Evolutionary conservation across 1,140 invertebrate genomes (phyloP), one percentile per base, ranked within the genome.

Genomic region (Drosophila erecta): DNA sequence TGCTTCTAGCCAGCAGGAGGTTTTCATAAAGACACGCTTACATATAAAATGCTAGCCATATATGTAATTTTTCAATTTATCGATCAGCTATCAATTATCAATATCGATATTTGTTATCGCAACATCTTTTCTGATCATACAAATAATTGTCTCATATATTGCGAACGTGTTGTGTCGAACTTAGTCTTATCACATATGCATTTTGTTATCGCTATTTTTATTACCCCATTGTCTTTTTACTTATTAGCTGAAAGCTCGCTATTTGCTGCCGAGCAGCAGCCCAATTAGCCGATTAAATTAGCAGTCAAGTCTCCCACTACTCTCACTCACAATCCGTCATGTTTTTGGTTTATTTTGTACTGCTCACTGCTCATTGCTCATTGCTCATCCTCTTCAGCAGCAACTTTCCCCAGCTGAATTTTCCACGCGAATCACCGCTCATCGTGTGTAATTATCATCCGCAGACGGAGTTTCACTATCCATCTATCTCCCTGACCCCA

Each of bases 231-330:
- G 8, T 44, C 41, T 10, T 14, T 20, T 12, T 4, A 3, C 17
- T 3, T 3, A 20, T 44, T 20, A 20, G 4, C n/a, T 24, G 27
- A 11, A 33, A 50, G 30, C 14, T 17, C 12, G 22, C 47, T 54
- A 57, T 58, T 59, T 14, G 27, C 60, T 27, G 3, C 22, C 57
- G 12, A 47, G 41, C 33, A 46, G 40, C 27, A 64, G 27, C 8
- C n/a, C 64, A 67, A 67, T 66, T 67, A 66, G 37, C 40, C 40
- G 37, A 66, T 67, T 65, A 20, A 56, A 67, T 70, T 69, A 33
- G 35, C 43, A 40, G 17, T 33, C 24, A 40, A 69, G 69, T 67
- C 62, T 44, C n/a, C 24, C 46, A 69, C 56, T 47, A 70, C 41
- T 56, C 40, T 38, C 62, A 38, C 40, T 30, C 5, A 47, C 51